These are phyloP conservation scores for Cliona cf. orientalis DNA, from an alignment of 37 sponge, comb jelly and placozoan species.

Conservation along the genomic window DNA sequence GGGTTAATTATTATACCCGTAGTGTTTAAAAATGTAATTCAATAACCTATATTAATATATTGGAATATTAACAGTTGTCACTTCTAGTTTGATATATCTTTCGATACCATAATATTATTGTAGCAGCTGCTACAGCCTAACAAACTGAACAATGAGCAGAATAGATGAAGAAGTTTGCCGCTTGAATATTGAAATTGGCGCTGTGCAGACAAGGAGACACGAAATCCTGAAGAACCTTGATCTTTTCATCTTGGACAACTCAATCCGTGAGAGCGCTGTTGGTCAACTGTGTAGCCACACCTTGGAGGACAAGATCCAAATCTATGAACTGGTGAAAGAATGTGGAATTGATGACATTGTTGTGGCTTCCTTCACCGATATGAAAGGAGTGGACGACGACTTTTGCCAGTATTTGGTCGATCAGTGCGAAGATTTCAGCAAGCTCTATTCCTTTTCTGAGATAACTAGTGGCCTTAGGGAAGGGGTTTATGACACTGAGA, in stretches of 20 bases:
- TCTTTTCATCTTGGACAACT: slow-evolving; percentile 86
- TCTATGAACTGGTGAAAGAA: slow-evolving; percentile 70
- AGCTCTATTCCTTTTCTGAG: slow-evolving; percentile 77
- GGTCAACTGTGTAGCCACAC: slow-evolving; percentile 87
- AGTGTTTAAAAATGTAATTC: no score
- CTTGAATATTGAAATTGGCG: no score
- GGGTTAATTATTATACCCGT: no score
- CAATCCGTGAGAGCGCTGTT: slow-evolving; percentile 91
- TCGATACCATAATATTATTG: no score
- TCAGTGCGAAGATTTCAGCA: slow-evolving; percentile 58
- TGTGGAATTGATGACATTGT: slow-evolving; percentile 75
- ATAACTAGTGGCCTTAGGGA: slow-evolving; percentile 30
- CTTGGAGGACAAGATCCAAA: slow-evolving; percentile 72
- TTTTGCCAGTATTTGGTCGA: slow-evolving; percentile 66
- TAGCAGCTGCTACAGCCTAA: no score
- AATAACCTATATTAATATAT: no score
- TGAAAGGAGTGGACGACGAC: slow-evolving; percentile 78
- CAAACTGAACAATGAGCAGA: no score
- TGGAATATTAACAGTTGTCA: no score
- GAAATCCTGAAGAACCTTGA: slow-evolving; percentile 68
- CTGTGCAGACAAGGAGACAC: no score
- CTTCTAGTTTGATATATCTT: no score
- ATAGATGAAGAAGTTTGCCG: no score
- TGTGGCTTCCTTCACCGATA: slow-evolving; percentile 81
- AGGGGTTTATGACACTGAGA: slow-evolving; percentile 60